Percentiles rank a stretch among this genome's conserved stretches.
phyloP scores from a whole-genome alignment of 92 coral and sea anemone species.

The Zoanthus sociatus region DNA sequence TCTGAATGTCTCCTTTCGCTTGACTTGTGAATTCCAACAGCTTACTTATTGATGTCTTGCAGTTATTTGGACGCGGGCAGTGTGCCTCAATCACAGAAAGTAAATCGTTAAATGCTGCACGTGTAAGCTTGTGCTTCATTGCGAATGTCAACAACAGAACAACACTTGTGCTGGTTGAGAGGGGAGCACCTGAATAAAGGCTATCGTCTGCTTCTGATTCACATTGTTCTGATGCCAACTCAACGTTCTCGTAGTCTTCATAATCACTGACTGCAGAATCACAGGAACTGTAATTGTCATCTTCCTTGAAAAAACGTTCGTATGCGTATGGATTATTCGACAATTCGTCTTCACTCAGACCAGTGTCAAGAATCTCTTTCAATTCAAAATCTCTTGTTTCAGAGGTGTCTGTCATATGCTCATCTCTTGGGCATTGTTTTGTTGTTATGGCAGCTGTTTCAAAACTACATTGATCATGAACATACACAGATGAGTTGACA shows the following conservation, averaged over 20 bases:
- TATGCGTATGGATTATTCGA: neutral
- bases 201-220: conserved; percentile 39
- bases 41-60: conserved; percentile 22
- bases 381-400: conserved; percentile 27
- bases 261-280: conserved; percentile 27
- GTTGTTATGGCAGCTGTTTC: too few relatives aligned
- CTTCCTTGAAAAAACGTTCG: conserved; percentile 45
- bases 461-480: neutral
- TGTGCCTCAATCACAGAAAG: conserved; percentile 19
- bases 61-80: conserved; percentile 47
- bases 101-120: neutral
- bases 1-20: conserved; percentile 42
- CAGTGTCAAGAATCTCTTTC: conserved; percentile 25
- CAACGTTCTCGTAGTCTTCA: conserved; percentile 13
- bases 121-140: conserved; percentile 5
- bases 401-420: conserved; percentile 28
- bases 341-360: neutral
- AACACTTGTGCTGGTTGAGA: neutral
- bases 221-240: conserved; percentile 20
- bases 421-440: neutral
- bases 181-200: conserved; percentile 50
- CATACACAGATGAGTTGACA: conserved; percentile 31
- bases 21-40: conserved; percentile 32
- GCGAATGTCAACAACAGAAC: neutral
- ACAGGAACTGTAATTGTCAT: conserved; percentile 44